Base-by-base conservation (phyloP, 2,888 invertebrate species). In the Marronus borbonicus region DNA sequence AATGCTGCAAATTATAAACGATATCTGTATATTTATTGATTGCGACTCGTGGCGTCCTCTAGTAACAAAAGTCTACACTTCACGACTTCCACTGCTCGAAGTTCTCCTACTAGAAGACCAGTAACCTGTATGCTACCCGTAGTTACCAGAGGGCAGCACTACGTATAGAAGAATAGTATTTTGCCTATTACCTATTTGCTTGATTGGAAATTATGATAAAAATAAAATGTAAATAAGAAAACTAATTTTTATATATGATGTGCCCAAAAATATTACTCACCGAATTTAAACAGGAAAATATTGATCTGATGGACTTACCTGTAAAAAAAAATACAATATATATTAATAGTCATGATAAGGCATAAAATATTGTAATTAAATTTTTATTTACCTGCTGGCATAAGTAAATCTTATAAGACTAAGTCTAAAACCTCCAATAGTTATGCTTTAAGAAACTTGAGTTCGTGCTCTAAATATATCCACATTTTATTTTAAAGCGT, bases 71-170 rank as follows among this genome's bases (percentile, higher is more conserved):
- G 1, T 3, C 1, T 12, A 64, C 64, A 31, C n/a, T 28, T 28
- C 28, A 10, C 12, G 3, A 31, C n/a, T 70, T 55, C 50, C 60
- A 44, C 44, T 8, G 44, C 8, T 44, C 12, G 44, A 44, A n/a
- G 64, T n/a, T 31, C 36, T n/a, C 36, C 64, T 64, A 12, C n/a
- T 31, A n/a, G 1, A 17, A 28, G 12, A 3, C 28, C 64, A 31
- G 3, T 36, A 65, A 36, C 2, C n/a, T 36, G 39, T n/a, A n/a
- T 74, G 28, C 64, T 14, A 36, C 76, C 76, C 76, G 24, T 28
- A 8, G 20, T 39, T 76, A 60, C 76, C 12, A 66, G 80, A 80
- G 76, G 80, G 80, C 80, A 78, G 76, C 80, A 80, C 44, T 44
- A 12, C 2, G 8, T 0, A 1, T 2, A 44, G 2, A 2, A 12